Base-by-base conservation (phyloP, 1,140 invertebrate species). In the Ruditapes philippinarum region DNA sequence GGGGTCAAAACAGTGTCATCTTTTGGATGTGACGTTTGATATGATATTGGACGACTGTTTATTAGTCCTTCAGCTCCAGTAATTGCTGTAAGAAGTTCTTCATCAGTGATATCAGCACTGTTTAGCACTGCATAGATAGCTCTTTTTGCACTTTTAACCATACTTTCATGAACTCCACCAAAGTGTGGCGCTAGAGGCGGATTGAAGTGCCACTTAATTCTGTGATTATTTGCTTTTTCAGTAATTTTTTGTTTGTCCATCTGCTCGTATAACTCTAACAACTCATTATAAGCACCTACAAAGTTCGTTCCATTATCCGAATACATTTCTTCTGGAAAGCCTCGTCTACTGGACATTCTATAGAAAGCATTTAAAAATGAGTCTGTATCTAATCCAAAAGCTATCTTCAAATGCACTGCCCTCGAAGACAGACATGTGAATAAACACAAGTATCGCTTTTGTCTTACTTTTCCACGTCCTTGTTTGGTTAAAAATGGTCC, bases 161-260 rank as follows among this genome's bases (percentile, higher is more conserved):
- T 94, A 2, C 93, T 90, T 90, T 96, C 96, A 92, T 95, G 96
- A 28, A 96, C 38, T n/a, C 95, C 96, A 22, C 96, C 96, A 80
- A 96, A 95, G 92, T 96, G 94, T 3, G 95, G 93, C 17, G 94
- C 92, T 17, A 65, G 25, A 28, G 96, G 94, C 0, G 96, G 96
- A 83, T 95, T 96, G 85, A 96, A 96, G 49, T 95, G 80, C 95
- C 96, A 96, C 36, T 92, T 74, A 0, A 96, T 95, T n/a, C 87
- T 92, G 78, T 70, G 31, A 38, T 73, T 73, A 31, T 79, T 81
- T 40, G 40, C 73, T 9, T 57, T 70, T 51, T 51, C n/a, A 5
- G 7, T 19, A 36, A 83, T 40, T 25, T 84, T 83, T 33, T 84
- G 19, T 73, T 73, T 38, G 25, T 89, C 79, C 57, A 89, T 5